Conservation (phyloP, 2,113 vertebrate genomes). For the Salvelinus sp. region DNA sequence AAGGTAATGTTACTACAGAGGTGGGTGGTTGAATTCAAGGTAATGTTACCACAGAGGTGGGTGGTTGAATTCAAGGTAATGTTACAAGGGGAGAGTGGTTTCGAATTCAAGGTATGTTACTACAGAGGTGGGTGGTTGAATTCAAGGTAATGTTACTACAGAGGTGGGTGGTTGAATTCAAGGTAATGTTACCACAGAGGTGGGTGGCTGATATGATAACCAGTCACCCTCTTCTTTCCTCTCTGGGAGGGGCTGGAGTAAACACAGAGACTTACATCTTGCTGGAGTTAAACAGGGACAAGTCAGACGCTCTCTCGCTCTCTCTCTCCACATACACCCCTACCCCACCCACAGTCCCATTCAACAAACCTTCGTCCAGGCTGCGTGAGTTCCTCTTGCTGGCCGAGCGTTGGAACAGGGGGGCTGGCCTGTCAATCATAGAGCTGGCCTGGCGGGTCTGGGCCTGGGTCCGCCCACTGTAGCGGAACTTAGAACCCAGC, state of each 20-base stretch:
- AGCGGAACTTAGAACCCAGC: constrained; percentile 95
- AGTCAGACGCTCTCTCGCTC: neutral
- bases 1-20: too few relatives aligned
- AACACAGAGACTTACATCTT: constrained; percentile 11
- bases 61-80: too few relatives aligned
- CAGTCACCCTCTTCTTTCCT: constrained; percentile 3
- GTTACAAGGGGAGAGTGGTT: too few relatives aligned
- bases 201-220: neutral
- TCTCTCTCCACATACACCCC: neutral
- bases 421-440: constrained; percentile 91
- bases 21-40: too few relatives aligned
- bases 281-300: constrained; percentile 12
- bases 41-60: too few relatives aligned
- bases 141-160: too few relatives aligned
- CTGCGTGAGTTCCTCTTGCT: constrained; percentile 93
- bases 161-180: too few relatives aligned
- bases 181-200: neutral
- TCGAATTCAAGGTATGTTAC: too few relatives aligned
- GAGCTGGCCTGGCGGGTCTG: constrained; percentile 95
- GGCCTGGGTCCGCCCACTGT: constrained; percentile 94
- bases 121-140: too few relatives aligned
- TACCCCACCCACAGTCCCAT: neutral
- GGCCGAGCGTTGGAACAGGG: constrained; percentile 89
- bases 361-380: constrained; percentile 84
- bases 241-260: neutral